Base-by-base conservation (phyloP, 2,797 vertebrate genomes). In the Poecilia picta region DNA sequence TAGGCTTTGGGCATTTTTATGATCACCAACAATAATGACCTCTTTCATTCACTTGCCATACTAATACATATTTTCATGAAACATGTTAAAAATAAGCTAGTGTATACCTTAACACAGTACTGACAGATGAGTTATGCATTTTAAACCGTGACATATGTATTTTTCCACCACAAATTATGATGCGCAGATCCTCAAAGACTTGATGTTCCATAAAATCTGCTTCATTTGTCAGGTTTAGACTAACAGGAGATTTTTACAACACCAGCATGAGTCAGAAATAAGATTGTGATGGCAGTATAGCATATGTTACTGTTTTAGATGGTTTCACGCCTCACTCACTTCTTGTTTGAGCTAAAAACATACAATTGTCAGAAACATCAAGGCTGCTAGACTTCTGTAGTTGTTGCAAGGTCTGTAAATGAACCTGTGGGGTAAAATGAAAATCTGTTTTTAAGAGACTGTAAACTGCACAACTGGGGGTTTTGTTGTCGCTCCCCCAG, bases 311-410 rank as follows among this genome's bases (percentile, higher is more conserved):
- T 7, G 6, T 62, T 31, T 31, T 16, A 62, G 57, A 62, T 33
- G 28, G 5, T 33, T n/a, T 62, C 57, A 62, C 6, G 33, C 13
- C 28, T 31, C 57, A 15, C 28, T 53, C 53, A 41, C 45, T 31
- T 57, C 55, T 28, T 57, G 55, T 57, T 25, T 28, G 11, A 57
- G 23, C 55, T 57, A 57, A 57, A 57, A 57, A 55, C 3, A 0
- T 55, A 3, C 53, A 57, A 76, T 82, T 70, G 73, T 1, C n/a
- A n/a, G 41, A 74, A 72, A 53, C 49, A 36, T 76, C 11, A 2
- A 57, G 57, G 36, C 75, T 73, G 7, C 53, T 59, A 59, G 71
- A 64, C 28, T 76, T 82, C 28, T 76, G 81, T 79, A 73, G 77
- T 64, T 33, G 43, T 36, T 15, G 53, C 46, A 31, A 79, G 75